Conservation (phyloP, 2,888 invertebrate species). For the Tortrix viridana region DNA sequence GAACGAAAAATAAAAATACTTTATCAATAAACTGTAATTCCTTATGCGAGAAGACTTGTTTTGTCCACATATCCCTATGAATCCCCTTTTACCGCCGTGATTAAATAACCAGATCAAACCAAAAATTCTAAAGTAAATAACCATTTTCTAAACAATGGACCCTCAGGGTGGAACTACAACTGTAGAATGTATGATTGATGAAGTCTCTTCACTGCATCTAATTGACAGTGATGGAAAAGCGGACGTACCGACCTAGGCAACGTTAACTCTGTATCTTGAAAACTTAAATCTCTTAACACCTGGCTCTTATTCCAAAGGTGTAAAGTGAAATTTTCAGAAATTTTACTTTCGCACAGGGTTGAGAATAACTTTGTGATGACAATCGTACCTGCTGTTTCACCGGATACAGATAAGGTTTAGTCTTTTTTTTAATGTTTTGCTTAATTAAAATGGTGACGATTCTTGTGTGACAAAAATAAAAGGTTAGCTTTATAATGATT, state of each 20-base stretch:
- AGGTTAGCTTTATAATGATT: slow-evolving; percentile 46
- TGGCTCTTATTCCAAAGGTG: slow-evolving; percentile 36
- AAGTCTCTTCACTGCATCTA: slow-evolving; percentile 76
- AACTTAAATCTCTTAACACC: slow-evolving; percentile 43
- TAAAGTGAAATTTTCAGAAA: slow-evolving; percentile 49
- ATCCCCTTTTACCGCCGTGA: background rate
- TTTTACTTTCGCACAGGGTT: slow-evolving; percentile 4
- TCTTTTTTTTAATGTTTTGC: slow-evolving; percentile 30
- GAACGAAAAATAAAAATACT: too few species aligned
- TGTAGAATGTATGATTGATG: slow-evolving; percentile 76
- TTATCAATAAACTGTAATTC: too few species aligned
- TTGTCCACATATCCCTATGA: too few species aligned
- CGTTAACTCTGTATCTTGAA: slow-evolving; percentile 47
- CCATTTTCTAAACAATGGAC: slow-evolving; percentile 50
- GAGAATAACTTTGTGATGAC: slow-evolving; percentile 42
- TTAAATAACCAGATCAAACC: background rate
- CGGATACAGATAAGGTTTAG: slow-evolving; percentile 57
- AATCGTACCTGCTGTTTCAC: slow-evolving; percentile 54
- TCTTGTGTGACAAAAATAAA: slow-evolving; percentile 47
- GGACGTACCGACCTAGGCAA: slow-evolving; percentile 56
- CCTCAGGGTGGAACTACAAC: slow-evolving; percentile 61
- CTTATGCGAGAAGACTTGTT: too few species aligned
- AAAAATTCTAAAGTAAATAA: slow-evolving; percentile 28
- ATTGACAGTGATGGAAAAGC: slow-evolving; percentile 84
- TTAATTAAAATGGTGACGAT: slow-evolving; percentile 35